Evolutionary conservation across 1,140 invertebrate species (phyloP), one percentile per base, ranked within the genome.

Genomic region (Microplitis mediator): DNA sequence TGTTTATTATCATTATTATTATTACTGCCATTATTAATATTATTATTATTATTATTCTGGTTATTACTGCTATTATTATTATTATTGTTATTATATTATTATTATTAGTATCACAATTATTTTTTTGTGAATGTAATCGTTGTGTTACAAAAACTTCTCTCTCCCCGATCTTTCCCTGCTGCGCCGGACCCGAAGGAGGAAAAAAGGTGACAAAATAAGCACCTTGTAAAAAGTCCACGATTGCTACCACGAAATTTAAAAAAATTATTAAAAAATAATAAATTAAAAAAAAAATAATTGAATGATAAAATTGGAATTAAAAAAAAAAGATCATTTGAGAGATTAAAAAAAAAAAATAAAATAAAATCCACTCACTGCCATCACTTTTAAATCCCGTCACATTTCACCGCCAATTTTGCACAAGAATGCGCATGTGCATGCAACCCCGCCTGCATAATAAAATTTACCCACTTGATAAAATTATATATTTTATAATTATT

Each of bases 121-220:
- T 85, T 83, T 86, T 84, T 69, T 86, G 84, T 87, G 85, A 86
- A 86, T 88, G 85, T 88, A 87, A 87, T 87, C 84, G 86, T 87
- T 88, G 85, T 87, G 84, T 87, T 87, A 86, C 85, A 87, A 45
- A 45, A 85, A 79, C 84, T 88, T 88, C 82, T 89, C 86, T 89
- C 87, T 89, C 88, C 89, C 88, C 82, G 80, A 89, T 88, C 86
- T 89, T 89, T 88, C 87, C 87, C 81, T 89, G 88, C 89, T 90
- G 89, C 63, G 63, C 88, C 84, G 87, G 85, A 88, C 87, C 82
- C 87, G 84, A 88, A 90, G 90, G 89, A 91, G 90, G 90, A 91
- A 90, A 90, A 91, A 91, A 91, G 90, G 90, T 91, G 90, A 91
- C 90, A 88, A 88, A 85, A 86, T 89, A 87, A 85, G 87, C 88